Evolutionary conservation across 92 coral and sea anemone genomes (phyloP).

Genomic region (Heteractis magnifica): DNA sequence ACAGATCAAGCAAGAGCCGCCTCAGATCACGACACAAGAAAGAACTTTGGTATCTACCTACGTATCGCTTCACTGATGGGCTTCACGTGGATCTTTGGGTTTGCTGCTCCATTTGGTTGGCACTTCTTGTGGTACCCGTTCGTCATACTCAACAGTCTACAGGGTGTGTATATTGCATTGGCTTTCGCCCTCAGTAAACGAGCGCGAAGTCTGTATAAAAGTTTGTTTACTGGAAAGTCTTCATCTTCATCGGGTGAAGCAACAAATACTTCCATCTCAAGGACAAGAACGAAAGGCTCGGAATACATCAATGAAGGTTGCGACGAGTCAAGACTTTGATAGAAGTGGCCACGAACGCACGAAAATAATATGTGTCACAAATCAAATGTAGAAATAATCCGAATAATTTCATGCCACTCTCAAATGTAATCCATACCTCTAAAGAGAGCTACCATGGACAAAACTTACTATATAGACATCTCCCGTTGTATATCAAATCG

Average conservation of each 20-base stretch:
- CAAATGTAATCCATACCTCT: too few species aligned
- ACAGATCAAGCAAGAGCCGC: conserved; percentile 42
- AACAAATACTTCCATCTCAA: neutral
- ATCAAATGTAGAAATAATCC: too few species aligned
- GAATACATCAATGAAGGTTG: neutral
- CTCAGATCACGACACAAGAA: conserved; percentile 18
- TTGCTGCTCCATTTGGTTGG: conserved; percentile 35
- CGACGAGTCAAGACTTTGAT: neutral
- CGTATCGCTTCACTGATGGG: conserved; percentile 60
- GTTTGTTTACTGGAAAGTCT: neutral
- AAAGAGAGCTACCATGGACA: too few species aligned
- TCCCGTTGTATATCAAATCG: too few species aligned
- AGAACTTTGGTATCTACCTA: conserved; percentile 39
- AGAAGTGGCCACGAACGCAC: too few species aligned
- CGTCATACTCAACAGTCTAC: conserved; percentile 28
- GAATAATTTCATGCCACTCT: too few species aligned
- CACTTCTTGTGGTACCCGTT: conserved; percentile 38
- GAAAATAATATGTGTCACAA: too few species aligned
- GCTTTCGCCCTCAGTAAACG: neutral
- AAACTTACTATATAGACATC: too few species aligned
- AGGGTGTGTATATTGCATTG: conserved; percentile 41
- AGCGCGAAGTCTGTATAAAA: neutral
- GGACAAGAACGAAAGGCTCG: neutral
- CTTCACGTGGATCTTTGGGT: conserved; percentile 50
- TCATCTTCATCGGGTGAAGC: neutral